Conservation (phyloP, 2,797 vertebrate genomes). For the Galagoides demidoff region DNA sequence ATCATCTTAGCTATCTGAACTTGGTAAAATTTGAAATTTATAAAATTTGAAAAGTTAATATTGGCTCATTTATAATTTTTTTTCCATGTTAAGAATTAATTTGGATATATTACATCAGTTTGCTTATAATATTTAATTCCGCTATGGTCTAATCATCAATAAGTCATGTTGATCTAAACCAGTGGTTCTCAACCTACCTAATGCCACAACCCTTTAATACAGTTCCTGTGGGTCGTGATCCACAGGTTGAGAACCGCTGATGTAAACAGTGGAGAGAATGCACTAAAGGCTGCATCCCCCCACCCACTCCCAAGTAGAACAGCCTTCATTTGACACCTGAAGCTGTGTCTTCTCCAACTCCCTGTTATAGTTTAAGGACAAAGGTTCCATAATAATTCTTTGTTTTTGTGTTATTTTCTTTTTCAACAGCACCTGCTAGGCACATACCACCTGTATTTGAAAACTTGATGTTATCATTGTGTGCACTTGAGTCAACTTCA, state of each 20-base stretch:
- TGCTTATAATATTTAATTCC: background rate
- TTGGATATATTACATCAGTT: background rate
- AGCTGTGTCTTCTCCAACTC: no score
- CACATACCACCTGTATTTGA: background rate
- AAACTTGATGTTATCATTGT: background rate
- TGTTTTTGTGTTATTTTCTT: background rate
- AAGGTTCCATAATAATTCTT: background rate
- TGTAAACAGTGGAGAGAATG: background rate
- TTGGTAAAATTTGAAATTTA: background rate
- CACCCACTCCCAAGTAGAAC: no score
- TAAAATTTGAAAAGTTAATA: conserved; percentile 18
- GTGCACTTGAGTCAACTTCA: background rate
- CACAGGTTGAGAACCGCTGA: background rate
- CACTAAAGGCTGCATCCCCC: no score
- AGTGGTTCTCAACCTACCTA: no score
- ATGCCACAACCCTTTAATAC: no score
- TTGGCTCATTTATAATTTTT: background rate
- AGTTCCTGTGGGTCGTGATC: no score
- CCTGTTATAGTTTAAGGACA: background rate
- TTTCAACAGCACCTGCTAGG: background rate
- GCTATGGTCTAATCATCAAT: background rate
- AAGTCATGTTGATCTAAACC: background rate
- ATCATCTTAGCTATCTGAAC: conserved; percentile 22
- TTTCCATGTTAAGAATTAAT: background rate
- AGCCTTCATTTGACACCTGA: no score